These are phyloP conservation scores for Hypotaenidia okinawae DNA, from an alignment of 2,797 vertebrate species.

Conservation along the genomic window DNA sequence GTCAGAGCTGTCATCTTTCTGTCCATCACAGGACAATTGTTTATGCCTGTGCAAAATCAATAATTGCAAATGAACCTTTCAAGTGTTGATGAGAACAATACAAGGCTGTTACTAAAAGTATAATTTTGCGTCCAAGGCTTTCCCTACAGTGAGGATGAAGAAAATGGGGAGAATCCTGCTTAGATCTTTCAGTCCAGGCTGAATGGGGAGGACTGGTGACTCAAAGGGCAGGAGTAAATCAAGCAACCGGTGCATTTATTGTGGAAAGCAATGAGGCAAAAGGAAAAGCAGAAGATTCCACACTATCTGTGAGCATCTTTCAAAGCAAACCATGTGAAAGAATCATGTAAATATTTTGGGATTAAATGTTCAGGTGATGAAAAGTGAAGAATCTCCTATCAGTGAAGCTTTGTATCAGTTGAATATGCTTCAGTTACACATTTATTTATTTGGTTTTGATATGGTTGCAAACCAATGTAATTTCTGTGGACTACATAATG, in stretches of 20 bases:
- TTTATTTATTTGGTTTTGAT: background rate
- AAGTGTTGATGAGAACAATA: background rate
- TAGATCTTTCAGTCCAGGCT: background rate
- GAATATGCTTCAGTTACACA: background rate
- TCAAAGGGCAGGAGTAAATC: background rate
- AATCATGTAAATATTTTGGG: background rate
- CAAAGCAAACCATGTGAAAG: background rate
- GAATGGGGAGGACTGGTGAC: background rate
- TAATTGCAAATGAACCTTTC: slow-evolving; percentile 16
- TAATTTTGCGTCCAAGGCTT: background rate
- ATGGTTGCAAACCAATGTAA: background rate
- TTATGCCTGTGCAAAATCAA: background rate
- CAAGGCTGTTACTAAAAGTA: background rate
- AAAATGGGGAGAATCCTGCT: background rate
- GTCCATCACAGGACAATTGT: background rate
- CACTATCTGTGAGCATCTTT: background rate
- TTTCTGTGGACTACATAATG: background rate
- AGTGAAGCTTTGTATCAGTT: background rate
- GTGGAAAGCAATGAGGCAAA: background rate
- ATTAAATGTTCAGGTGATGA: background rate
- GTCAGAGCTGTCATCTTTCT: background rate
- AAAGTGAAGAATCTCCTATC: background rate
- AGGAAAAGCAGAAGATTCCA: background rate
- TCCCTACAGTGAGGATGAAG: background rate
- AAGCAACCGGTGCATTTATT: background rate